phyloP scores from a whole-genome alignment of 2,113 vertebrate species.

The Ceratotherium simum region DNA sequence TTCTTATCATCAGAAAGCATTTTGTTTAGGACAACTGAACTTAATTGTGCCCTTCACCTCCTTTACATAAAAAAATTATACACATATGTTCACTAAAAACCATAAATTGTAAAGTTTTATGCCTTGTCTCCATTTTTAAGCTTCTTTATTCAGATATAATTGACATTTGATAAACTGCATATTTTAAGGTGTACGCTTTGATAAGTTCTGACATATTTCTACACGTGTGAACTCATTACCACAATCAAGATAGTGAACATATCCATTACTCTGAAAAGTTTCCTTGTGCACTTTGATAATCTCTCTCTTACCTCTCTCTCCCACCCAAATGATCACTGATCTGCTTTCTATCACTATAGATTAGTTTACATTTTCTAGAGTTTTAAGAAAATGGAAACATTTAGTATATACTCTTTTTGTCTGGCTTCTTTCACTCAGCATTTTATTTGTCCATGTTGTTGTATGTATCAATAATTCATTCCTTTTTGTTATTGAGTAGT shows the following conservation, averaged over 20 bases:
- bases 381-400: background rate
- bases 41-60: background rate
- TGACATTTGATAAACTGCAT: background rate
- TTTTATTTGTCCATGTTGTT: background rate
- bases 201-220: background rate
- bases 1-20: background rate
- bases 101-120: background rate
- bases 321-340: background rate
- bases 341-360: background rate
- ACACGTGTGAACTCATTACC: background rate
- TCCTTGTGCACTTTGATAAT: background rate
- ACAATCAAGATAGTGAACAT: background rate
- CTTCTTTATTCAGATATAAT: background rate
- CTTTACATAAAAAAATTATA: background rate
- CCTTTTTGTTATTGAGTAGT: background rate
- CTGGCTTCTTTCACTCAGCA: background rate
- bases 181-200: background rate
- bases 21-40: background rate
- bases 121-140: background rate
- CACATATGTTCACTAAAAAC: background rate
- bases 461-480: background rate
- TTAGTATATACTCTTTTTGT: background rate
- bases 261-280: background rate
- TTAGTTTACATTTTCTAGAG: background rate
- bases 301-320: background rate